Percentiles rank a stretch among this genome's conserved stretches.
These are phyloP conservation scores for Sicus ferrugineus DNA, from an alignment of 2,888 invertebrate species.

Conservation along the genomic window DNA sequence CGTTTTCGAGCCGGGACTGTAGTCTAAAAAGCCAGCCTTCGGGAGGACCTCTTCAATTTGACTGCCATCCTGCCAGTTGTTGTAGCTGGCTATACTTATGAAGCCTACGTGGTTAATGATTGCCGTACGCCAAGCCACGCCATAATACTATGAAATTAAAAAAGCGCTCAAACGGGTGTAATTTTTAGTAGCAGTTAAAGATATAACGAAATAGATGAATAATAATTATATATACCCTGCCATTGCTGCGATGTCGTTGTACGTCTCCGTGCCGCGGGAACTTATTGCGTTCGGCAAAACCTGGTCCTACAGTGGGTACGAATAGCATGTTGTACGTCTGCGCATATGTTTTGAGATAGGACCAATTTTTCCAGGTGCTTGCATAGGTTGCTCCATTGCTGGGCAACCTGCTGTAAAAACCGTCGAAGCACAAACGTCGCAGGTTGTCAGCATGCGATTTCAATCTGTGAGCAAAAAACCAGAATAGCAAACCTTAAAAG, in stretches of 20 bases:
- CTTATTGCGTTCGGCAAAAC: constrained; percentile 73
- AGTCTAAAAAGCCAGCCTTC: constrained; percentile 66
- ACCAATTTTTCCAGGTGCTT: constrained; percentile 71
- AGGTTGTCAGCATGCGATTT: constrained; percentile 67
- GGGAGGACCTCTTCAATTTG: constrained; percentile 73
- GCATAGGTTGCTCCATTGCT: constrained; percentile 73
- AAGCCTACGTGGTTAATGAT: constrained; percentile 68
- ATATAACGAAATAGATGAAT: no score
- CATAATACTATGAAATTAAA: constrained; percentile 67
- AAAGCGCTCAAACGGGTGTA: background rate
- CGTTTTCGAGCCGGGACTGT: constrained; percentile 69
- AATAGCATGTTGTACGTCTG: constrained; percentile 70
- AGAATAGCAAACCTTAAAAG: background rate
- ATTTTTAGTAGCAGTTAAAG: background rate
- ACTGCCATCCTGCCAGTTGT: constrained; percentile 80
- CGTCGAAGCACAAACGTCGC: constrained; percentile 68
- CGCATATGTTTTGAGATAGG: constrained; percentile 68
- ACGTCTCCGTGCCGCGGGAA: constrained; percentile 60
- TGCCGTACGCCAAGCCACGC: constrained; percentile 71
- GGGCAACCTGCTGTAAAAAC: constrained; percentile 74
- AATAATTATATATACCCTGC: constrained; percentile 57
- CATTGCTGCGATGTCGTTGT: constrained; percentile 62
- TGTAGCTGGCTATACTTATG: constrained; percentile 75
- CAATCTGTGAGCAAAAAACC: no score
- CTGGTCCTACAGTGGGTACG: constrained; percentile 75